Evolutionary conservation across 2,113 vertebrate species (phyloP).

Genomic region (Spea multiplicata): DNA sequence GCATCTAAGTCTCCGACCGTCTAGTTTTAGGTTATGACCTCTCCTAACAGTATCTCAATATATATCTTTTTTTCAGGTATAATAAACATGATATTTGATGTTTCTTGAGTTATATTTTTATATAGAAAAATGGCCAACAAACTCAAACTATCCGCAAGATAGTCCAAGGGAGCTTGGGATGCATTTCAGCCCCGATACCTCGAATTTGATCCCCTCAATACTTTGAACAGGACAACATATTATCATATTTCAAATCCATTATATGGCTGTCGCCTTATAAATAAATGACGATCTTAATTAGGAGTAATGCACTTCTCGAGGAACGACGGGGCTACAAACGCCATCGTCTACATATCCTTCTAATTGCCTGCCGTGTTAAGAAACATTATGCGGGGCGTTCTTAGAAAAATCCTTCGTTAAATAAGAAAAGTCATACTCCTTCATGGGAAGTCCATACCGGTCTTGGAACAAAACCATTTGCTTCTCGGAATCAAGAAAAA

Average conservation of each 20-base stretch:
- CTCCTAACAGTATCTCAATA: too few relatives aligned
- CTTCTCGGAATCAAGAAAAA: slow-evolving; percentile 66
- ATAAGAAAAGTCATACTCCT: not conserved
- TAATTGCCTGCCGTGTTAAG: slow-evolving; percentile 22
- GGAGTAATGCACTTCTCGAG: not conserved
- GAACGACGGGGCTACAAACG: slow-evolving; percentile 3
- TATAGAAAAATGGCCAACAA: too few relatives aligned
- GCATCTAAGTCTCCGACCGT: too few relatives aligned
- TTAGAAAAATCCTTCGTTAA: slow-evolving; percentile 23
- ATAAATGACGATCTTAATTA: slow-evolving; percentile 30
- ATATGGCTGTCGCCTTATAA: not conserved
- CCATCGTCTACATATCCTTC: not conserved
- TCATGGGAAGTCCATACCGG: slow-evolving; percentile 3
- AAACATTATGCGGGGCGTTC: slow-evolving; percentile 1
- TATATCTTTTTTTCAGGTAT: too few relatives aligned
- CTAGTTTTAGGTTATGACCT: too few relatives aligned
- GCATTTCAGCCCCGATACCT: too few relatives aligned
- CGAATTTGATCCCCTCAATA: too few relatives aligned
- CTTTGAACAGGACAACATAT: not conserved
- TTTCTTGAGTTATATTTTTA: too few relatives aligned
- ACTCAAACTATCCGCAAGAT: too few relatives aligned
- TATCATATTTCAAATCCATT: not conserved
- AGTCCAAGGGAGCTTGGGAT: too few relatives aligned
- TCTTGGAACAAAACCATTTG: slow-evolving; percentile 68
- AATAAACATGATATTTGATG: too few relatives aligned